Evolutionary conservation across 2,888 invertebrate genomes (phyloP).

Genomic region (Tachina lurida): DNA sequence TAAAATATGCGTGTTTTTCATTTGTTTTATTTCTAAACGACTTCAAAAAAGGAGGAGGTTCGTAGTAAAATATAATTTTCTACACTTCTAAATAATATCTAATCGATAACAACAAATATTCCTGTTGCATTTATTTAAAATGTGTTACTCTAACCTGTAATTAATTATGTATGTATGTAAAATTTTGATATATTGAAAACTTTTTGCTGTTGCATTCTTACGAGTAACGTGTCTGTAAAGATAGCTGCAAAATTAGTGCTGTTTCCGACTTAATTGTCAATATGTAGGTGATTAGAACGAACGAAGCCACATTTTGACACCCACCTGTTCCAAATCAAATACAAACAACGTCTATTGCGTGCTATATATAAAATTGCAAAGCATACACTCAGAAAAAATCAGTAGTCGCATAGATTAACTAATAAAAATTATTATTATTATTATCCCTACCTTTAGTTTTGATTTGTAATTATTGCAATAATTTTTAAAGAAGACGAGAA

Average conservation of each 20-base stretch:
- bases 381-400: neutral
- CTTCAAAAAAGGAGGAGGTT: no score
- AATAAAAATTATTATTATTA: no score
- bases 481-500: no score
- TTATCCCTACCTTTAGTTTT: no score
- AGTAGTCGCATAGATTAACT: no score
- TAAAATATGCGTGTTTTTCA: no score
- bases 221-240: neutral
- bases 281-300: neutral
- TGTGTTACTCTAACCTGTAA: neutral
- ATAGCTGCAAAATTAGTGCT: neutral
- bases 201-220: neutral
- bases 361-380: neutral
- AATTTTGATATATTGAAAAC: neutral
- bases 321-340: neutral
- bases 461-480: no score
- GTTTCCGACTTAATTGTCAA: neutral
- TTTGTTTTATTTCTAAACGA: no score
- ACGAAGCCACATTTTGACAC: neutral
- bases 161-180: neutral
- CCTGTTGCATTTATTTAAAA: constrained; percentile 3
- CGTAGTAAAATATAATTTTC: no score
- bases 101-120: neutral
- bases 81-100: no score
- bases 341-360: neutral